Base-by-base conservation (phyloP, 2,888 invertebrate species). In the Spodoptera littoralis region DNA sequence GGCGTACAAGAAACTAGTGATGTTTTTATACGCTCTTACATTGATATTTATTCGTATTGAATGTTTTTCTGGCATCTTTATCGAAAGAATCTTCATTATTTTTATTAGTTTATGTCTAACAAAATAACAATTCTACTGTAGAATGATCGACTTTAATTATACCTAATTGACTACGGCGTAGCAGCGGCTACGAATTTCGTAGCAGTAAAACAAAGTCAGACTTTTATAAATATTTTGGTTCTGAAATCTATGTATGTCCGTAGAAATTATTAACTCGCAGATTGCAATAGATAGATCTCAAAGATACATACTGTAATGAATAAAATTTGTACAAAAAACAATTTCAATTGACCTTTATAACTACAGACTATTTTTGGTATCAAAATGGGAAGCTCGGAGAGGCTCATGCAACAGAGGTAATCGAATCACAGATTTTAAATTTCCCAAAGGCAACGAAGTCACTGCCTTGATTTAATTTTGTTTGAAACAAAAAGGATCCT, bases 401-500 rank as follows among this genome's bases (percentile, higher is more conserved):
- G 43, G 12, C 9, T 52, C 22, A 48, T 70, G 65, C 60, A 48
- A 60, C 60, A 36, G 55, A 67, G 65, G 73, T 80, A 83, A 86
- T 83, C 65, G 73, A 85, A 84, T 86, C 74, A 81, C 65, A 73
- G 77, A 70, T 83, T 74, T 84, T 80, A 80, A 83, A 84, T 86
- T 85, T 84, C 79, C 80, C 81, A 60, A 69, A 76, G 82, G 67
- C 30, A 60, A 9, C 18, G 18, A 63, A 64, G 43, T 56, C 53
- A 44, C 46, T 75, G 27, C 43, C 42, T 70, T 60, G 69, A 77
- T 72, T 70, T 71, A 63, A 81, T 79, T 80, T 71, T 45, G 63
- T 70, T 75, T 59, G 27, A 30, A 60, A 68, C 57, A 55, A 58
- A 63, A 70, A 64, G 22, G 36, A 47, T 43, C 47, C 36, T 49